A percentile compares a stretch with the other conserved stretches of the same genome.
Conservation (phyloP, 1,140 invertebrate species). For the Leptinotarsa lineolata region DNA sequence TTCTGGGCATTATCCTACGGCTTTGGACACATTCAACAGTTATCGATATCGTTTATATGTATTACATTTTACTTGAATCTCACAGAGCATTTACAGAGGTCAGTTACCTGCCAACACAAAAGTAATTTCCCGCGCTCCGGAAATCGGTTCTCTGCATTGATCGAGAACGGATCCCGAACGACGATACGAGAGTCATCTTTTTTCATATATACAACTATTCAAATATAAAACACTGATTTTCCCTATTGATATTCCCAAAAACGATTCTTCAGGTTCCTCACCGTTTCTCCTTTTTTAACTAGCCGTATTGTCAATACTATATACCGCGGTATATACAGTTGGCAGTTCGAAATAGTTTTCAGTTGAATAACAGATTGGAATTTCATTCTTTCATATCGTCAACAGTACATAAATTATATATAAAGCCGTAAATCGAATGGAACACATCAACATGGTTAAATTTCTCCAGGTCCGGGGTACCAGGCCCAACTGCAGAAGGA, state of each 20-base stretch:
- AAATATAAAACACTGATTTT: constrained; percentile 25
- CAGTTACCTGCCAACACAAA: no score
- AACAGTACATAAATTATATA: constrained; percentile 31
- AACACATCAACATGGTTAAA: constrained; percentile 30
- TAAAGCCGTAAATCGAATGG: constrained; percentile 28
- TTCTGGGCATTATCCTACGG: constrained; percentile 10
- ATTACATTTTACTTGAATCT: constrained; percentile 3
- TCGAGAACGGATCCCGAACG: not conserved
- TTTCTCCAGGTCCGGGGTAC: constrained; percentile 8
- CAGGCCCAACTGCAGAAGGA: no score
- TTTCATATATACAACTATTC: constrained; percentile 7
- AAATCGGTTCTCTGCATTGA: not conserved
- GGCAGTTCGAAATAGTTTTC: constrained; percentile 22
- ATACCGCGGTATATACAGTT: constrained; percentile 26
- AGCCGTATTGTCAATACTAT: constrained; percentile 29
- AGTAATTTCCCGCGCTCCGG: not conserved
- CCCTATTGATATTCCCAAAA: constrained; percentile 12
- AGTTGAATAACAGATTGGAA: constrained; percentile 19
- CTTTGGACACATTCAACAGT: constrained; percentile 13
- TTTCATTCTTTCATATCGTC: constrained; percentile 17
- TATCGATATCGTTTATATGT: constrained; percentile 9
- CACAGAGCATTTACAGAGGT: not conserved
- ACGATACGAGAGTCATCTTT: constrained; percentile 2
- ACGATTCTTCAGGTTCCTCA: not conserved
- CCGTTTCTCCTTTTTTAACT: not conserved